Percentiles rank a stretch among this genome's conserved stretches.
phyloP scores from a whole-genome alignment of 2,113 vertebrate genomes.

The Poeciliopsis occidentalis region DNA sequence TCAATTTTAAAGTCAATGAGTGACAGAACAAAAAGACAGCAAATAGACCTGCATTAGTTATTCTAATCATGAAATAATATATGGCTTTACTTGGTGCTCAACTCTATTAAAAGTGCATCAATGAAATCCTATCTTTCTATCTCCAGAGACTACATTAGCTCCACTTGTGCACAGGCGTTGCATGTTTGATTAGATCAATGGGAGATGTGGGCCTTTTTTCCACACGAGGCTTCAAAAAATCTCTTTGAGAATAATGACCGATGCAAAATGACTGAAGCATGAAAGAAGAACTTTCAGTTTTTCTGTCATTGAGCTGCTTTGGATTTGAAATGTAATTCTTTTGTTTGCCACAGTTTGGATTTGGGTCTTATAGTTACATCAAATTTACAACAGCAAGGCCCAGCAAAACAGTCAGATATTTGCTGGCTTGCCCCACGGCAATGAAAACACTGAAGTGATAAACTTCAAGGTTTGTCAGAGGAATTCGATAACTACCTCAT shows the following conservation, averaged over 20 bases:
- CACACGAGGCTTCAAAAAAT: constrained; percentile 25
- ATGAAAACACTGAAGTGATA: constrained; percentile 27
- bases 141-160: constrained; percentile 32
- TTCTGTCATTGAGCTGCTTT: constrained; percentile 23
- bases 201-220: constrained; percentile 47
- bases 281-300: constrained; percentile 32
- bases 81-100: constrained; percentile 12
- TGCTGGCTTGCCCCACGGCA: constrained; percentile 32
- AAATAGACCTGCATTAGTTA: neutral
- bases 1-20: constrained; percentile 1
- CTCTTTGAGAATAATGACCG: constrained; percentile 16
- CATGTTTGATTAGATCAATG: constrained; percentile 54
- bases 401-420: constrained; percentile 25
- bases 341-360: constrained; percentile 44
- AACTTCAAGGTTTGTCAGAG: constrained; percentile 25
- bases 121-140: constrained; percentile 28
- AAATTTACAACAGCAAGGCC: constrained; percentile 1
- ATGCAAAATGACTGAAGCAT: constrained; percentile 49
- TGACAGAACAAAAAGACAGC: neutral
- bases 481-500: constrained; percentile 41
- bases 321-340: constrained; percentile 47
- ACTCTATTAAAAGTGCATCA: constrained; percentile 35
- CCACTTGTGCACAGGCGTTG: constrained; percentile 27
- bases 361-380: constrained; percentile 1
- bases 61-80: constrained; percentile 25